phyloP scores from a whole-genome alignment of 1,140 invertebrate genomes.

The Brachionus manjavacas region DNA sequence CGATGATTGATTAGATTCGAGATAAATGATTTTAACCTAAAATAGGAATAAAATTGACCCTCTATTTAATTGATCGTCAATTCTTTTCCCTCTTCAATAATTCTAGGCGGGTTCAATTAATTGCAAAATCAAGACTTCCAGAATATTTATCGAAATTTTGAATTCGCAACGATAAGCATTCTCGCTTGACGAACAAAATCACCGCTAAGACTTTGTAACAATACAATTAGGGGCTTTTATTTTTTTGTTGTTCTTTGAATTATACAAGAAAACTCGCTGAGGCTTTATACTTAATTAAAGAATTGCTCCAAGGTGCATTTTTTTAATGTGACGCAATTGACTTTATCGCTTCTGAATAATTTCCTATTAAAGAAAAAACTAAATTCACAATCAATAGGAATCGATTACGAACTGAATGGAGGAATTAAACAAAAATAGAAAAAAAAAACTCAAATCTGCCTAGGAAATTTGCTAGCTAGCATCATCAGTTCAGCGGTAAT shows the following conservation, averaged over 20 bases:
- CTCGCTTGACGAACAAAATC: neutral
- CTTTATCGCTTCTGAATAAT: neutral
- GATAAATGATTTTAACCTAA: conserved; percentile 5
- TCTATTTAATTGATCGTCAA: neutral
- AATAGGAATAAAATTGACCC: neutral
- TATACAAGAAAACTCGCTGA: neutral
- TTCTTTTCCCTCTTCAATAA: neutral
- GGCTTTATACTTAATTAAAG: neutral
- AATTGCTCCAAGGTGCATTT: neutral
- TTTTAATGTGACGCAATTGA: neutral
- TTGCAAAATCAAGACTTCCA: neutral
- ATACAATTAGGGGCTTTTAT: neutral
- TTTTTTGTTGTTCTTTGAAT: neutral
- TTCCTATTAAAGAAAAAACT: neutral
- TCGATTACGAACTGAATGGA: too few relatives aligned
- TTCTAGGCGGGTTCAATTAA: neutral
- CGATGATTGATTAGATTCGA: neutral
- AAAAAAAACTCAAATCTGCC: neutral
- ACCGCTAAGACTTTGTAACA: neutral
- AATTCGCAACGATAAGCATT: neutral
- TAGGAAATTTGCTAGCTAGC: neutral
- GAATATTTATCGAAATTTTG: neutral
- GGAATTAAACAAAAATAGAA: too few relatives aligned
- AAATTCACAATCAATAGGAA: neutral
- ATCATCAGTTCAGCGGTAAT: neutral